phyloP scores from a whole-genome alignment of 2,888 invertebrate species.

The Yponomeuta plumbellus region DNA sequence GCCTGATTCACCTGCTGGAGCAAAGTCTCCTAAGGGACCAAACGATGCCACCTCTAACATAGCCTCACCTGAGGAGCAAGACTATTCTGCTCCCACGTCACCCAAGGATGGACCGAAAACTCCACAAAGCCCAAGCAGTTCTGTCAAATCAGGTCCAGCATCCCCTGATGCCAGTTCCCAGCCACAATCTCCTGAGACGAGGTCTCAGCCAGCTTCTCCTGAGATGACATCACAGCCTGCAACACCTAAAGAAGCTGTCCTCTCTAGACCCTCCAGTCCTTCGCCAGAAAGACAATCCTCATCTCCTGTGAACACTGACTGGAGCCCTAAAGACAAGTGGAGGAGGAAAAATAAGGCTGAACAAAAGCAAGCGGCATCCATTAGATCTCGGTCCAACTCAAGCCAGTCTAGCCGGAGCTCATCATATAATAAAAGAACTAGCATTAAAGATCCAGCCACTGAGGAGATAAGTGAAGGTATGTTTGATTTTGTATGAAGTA shows the following conservation, averaged over 20 bases:
- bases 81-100: constrained; percentile 45
- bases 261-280: constrained; percentile 51
- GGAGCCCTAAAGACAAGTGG: constrained; percentile 66
- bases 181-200: constrained; percentile 43
- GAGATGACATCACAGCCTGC: constrained; percentile 44
- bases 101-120: constrained; percentile 58
- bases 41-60: constrained; percentile 44
- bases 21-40: constrained; percentile 66
- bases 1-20: constrained; percentile 52
- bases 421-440: constrained; percentile 56
- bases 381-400: constrained; percentile 55
- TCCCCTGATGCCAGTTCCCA: constrained; percentile 50
- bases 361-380: constrained; percentile 57
- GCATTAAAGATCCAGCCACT: constrained; percentile 63
- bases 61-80: constrained; percentile 45
- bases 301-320: constrained; percentile 41
- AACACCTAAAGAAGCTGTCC: constrained; percentile 43
- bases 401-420: constrained; percentile 66
- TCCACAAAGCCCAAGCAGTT: constrained; percentile 53
- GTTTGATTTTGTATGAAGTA: neutral
- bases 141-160: constrained; percentile 46
- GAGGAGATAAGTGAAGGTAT: constrained; percentile 81
- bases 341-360: constrained; percentile 66
- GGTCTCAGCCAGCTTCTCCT: constrained; percentile 25
- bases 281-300: constrained; percentile 49